These are phyloP conservation scores for Corapipo altera DNA, from an alignment of 2,113 vertebrate species.

Conservation along the genomic window DNA sequence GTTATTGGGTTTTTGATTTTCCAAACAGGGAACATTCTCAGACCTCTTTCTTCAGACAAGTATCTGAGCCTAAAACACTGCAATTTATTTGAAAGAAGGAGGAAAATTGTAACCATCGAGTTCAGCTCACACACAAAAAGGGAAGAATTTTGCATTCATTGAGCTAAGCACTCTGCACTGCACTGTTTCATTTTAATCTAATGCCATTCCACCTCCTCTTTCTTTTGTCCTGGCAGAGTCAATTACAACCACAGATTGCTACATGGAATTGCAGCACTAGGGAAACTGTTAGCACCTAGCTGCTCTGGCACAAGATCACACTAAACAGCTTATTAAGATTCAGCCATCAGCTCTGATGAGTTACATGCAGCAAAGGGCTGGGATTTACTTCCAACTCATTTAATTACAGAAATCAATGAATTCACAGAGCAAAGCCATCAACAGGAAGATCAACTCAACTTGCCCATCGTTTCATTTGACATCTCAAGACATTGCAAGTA, in stretches of 20 bases:
- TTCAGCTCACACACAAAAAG: neutral
- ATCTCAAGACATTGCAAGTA: conserved; percentile 22
- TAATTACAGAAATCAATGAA: conserved; percentile 80
- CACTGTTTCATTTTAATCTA: conserved; percentile 51
- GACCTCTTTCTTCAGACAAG: neutral
- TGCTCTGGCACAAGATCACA: conserved; percentile 66
- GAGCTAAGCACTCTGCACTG: conserved; percentile 2
- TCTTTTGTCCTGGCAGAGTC: conserved; percentile 69
- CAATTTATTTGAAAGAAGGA: neutral
- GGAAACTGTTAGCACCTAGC: conserved; percentile 71
- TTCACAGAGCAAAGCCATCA: conserved; percentile 50
- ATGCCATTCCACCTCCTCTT: conserved; percentile 53
- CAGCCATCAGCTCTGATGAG: conserved; percentile 70
- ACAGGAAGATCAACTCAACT: conserved; percentile 49
- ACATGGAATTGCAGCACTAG: conserved; percentile 53
- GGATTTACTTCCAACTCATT: conserved; percentile 76
- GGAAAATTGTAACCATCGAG: neutral
- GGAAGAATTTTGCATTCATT: conserved; percentile 14
- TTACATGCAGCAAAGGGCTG: conserved; percentile 60
- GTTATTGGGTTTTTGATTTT: neutral
- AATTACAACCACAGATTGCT: conserved; percentile 75
- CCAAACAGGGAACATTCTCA: neutral
- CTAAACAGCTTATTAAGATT: conserved; percentile 80
- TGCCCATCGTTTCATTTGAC: neutral
- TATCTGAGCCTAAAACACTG: neutral